A percentile compares a stretch with the other conserved stretches of the same genome.
These are phyloP conservation scores for Xylophagus ater DNA, from an alignment of 2,888 invertebrate genomes.

Conservation along the genomic window DNA sequence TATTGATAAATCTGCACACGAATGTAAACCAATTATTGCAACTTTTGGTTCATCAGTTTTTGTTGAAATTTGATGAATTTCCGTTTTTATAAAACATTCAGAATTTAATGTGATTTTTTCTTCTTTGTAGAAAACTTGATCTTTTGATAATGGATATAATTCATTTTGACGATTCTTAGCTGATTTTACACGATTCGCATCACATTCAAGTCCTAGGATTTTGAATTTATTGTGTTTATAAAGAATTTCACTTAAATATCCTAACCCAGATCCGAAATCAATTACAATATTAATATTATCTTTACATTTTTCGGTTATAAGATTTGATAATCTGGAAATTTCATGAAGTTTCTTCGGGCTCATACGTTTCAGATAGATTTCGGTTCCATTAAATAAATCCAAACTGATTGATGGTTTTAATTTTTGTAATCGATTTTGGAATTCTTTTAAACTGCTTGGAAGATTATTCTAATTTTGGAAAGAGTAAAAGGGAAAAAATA, in stretches of 20 bases:
- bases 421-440: constrained; percentile 28
- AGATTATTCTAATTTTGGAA: neutral
- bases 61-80: constrained; percentile 33
- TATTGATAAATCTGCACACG: constrained; percentile 66
- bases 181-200: constrained; percentile 42
- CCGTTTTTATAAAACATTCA: constrained; percentile 34
- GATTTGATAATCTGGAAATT: constrained; percentile 48
- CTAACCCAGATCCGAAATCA: constrained; percentile 67
- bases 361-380: constrained; percentile 32
- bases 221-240: constrained; percentile 42
- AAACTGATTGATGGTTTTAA: constrained; percentile 19
- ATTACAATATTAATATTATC: constrained; percentile 45
- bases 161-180: constrained; percentile 48
- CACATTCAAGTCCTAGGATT: constrained; percentile 59
- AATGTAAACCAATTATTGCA: constrained; percentile 55
- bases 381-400: constrained; percentile 9
- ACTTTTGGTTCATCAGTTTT: constrained; percentile 21
- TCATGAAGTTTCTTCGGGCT: constrained; percentile 60
- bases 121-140: constrained; percentile 47
- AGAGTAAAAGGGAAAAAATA: constrained; percentile 1
- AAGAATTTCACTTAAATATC: constrained; percentile 60
- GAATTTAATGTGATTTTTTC: constrained; percentile 47
- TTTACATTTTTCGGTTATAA: constrained; percentile 30
- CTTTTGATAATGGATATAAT: constrained; percentile 43
- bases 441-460: constrained; percentile 26